Conservation (phyloP, 2,797 vertebrate genomes). For the Ispidina picta region DNA sequence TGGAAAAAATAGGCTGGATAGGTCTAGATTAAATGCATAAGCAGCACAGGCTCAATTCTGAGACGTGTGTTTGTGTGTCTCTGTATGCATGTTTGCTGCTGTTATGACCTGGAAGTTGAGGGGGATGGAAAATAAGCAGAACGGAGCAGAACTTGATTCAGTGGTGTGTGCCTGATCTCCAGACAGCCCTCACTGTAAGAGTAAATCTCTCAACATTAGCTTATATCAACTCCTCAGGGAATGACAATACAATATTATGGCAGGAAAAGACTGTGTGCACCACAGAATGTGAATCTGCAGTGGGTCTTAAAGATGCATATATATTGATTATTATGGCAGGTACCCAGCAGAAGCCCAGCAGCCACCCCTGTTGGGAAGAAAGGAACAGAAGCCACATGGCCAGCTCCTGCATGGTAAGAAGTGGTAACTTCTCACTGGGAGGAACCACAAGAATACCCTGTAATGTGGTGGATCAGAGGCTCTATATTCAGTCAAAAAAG, state of each 20-base stretch:
- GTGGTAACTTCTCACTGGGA: background rate
- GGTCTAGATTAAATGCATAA: background rate
- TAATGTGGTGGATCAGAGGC: background rate
- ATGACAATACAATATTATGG: background rate
- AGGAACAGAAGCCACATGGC: background rate
- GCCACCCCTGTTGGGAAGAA: background rate
- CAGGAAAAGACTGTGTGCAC: background rate
- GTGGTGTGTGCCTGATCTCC: background rate
- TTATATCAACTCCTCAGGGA: background rate
- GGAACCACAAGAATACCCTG: background rate
- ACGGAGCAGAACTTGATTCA: background rate
- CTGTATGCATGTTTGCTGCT: background rate
- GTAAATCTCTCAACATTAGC: background rate
- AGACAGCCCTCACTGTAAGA: background rate
- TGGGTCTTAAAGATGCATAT: background rate
- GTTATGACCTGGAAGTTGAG: background rate
- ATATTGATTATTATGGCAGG: background rate
- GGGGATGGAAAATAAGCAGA: background rate
- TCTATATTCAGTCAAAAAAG: background rate
- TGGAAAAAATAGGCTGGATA: background rate
- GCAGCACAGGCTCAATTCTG: background rate
- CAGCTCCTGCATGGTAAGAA: background rate
- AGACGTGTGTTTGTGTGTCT: background rate
- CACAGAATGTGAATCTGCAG: background rate
- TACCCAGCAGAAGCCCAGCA: background rate